Conservation (phyloP, 2,888 invertebrate species). For the Cryptosula pallasiana region DNA sequence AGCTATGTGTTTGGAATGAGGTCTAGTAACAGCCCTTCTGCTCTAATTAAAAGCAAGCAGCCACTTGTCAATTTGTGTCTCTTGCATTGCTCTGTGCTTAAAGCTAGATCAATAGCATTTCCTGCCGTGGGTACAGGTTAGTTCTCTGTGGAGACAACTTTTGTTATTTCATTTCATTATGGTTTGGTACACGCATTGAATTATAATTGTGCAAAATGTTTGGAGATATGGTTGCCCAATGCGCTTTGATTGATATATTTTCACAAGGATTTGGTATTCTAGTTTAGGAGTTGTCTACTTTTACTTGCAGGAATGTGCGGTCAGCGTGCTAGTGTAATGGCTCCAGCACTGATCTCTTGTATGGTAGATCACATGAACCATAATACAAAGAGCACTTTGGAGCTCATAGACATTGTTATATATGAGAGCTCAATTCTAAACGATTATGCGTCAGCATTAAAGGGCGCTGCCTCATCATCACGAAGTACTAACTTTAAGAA, state of each 20-base stretch:
- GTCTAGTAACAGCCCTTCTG: neutral
- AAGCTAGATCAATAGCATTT: neutral
- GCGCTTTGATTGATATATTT: too few relatives aligned
- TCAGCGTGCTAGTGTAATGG: neutral
- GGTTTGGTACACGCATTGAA: too few relatives aligned
- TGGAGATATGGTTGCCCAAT: too few relatives aligned
- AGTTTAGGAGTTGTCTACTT: too few relatives aligned
- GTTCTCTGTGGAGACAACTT: too few relatives aligned
- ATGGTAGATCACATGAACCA: neutral
- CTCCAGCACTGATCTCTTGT: neutral
- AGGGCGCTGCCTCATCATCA: neutral
- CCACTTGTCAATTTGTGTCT: neutral
- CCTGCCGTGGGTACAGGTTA: constrained; percentile 12
- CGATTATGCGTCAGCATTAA: neutral
- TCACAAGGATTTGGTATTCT: too few relatives aligned
- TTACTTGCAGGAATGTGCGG: neutral
- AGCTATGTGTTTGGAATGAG: neutral
- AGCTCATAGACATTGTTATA: constrained; percentile 17
- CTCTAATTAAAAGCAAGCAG: neutral
- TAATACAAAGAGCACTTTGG: neutral
- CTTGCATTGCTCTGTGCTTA: neutral
- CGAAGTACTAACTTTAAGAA: neutral
- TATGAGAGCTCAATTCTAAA: neutral
- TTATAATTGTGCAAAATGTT: too few relatives aligned
- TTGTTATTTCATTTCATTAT: too few relatives aligned